Conservation (phyloP, 2,113 vertebrate genomes). For the Marmota flaviventris region DNA sequence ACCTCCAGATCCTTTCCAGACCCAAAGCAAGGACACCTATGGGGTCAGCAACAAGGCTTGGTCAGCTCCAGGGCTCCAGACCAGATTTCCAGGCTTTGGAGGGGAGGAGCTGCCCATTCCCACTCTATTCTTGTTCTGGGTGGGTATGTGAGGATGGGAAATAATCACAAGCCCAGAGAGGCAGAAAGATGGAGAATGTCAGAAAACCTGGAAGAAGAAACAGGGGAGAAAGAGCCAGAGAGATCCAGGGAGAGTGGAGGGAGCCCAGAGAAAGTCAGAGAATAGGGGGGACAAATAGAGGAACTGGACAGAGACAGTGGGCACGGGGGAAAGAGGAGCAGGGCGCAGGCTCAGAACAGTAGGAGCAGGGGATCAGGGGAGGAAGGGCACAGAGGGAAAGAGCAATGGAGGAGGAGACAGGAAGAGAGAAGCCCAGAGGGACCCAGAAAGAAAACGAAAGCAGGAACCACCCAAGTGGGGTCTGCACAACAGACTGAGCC, state of each 20-base stretch:
- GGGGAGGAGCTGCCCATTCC: background rate
- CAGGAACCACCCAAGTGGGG: too few species aligned
- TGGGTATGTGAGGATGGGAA: background rate
- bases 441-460: background rate
- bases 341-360: background rate
- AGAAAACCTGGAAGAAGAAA: background rate
- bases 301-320: accelerated
- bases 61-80: background rate
- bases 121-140: too few species aligned
- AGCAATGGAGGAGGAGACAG: too few species aligned
- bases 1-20: background rate
- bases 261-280: too few species aligned
- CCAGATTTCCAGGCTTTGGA: background rate
- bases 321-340: accelerated
- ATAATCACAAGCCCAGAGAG: background rate
- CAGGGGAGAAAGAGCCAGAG: too few species aligned
- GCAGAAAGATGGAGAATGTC: background rate
- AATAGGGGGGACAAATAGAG: too few species aligned
- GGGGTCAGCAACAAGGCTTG: background rate
- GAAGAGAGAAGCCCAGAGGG: background rate
- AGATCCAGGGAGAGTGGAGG: background rate
- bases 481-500: background rate
- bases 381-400: accelerated
- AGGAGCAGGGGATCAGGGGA: too few species aligned
- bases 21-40: background rate